Evolutionary conservation across 2,888 invertebrate species (phyloP).

Genomic region (Zonitis immaculata): DNA sequence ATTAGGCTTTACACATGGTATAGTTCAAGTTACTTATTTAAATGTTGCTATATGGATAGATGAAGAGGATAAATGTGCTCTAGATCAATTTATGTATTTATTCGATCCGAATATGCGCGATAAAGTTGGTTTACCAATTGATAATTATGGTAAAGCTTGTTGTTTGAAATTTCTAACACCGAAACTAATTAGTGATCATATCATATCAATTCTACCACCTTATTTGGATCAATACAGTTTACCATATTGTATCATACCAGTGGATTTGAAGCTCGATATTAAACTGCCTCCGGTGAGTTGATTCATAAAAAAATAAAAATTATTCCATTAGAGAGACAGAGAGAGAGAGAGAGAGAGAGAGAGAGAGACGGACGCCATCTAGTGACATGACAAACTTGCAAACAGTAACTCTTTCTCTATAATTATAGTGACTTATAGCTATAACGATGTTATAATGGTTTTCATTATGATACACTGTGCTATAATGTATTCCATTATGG

Average conservation of each 20-base stretch:
- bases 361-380: too few relatives aligned
- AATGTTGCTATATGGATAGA: constrained; percentile 55
- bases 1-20: constrained; percentile 51
- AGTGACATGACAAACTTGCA: too few relatives aligned
- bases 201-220: constrained; percentile 38
- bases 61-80: constrained; percentile 44
- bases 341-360: too few relatives aligned
- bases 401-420: too few relatives aligned
- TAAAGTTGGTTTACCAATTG: constrained; percentile 45
- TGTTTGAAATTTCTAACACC: constrained; percentile 52
- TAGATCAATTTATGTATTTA: constrained; percentile 52
- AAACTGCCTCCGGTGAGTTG: too few relatives aligned
- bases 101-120: constrained; percentile 55
- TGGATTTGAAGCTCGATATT: too few relatives aligned
- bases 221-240: not conserved
- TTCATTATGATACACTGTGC: too few relatives aligned
- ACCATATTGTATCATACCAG: not conserved
- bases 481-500: too few relatives aligned
- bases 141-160: constrained; percentile 53
- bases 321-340: too few relatives aligned
- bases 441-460: too few relatives aligned
- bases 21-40: constrained; percentile 48
- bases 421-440: too few relatives aligned
- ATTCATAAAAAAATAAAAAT: too few relatives aligned
- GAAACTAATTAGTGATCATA: constrained; percentile 51